Evolutionary conservation across 1,140 invertebrate species (phyloP).

Genomic region (Zaprionus inermis): DNA sequence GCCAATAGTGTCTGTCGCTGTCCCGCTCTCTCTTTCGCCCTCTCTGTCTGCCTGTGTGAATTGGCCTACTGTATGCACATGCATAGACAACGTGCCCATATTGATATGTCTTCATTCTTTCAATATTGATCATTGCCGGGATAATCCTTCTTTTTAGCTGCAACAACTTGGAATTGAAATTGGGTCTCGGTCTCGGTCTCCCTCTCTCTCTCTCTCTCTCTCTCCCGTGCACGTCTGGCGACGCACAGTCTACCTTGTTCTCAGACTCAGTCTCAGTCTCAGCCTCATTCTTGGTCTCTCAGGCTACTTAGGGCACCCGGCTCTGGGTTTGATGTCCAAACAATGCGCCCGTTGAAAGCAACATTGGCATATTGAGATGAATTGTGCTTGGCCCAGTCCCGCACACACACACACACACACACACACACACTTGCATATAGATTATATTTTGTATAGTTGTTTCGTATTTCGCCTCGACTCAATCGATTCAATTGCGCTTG

Average conservation of each 20-base stretch:
- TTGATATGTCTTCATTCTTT: slow-evolving; percentile 79
- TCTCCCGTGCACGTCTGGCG: slow-evolving; percentile 37
- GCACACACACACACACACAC: slow-evolving; percentile 20
- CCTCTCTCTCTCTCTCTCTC: slow-evolving; percentile 9
- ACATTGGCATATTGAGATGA: slow-evolving; percentile 82
- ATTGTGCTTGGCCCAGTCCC: slow-evolving; percentile 53
- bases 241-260: slow-evolving; percentile 53
- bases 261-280: neutral
- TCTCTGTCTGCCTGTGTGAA: slow-evolving; percentile 56
- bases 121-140: slow-evolving; percentile 77
- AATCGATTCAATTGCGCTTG: slow-evolving; percentile 26
- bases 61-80: slow-evolving; percentile 51
- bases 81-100: slow-evolving; percentile 54
- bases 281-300: slow-evolving; percentile 18
- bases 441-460: slow-evolving; percentile 11
- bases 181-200: slow-evolving; percentile 36
- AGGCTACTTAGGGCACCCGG: slow-evolving; percentile 54
- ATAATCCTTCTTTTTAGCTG: slow-evolving; percentile 72
- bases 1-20: slow-evolving; percentile 14
- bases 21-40: slow-evolving; percentile 8
- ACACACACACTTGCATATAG: neutral
- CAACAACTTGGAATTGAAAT: slow-evolving; percentile 49
- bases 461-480: slow-evolving; percentile 45
- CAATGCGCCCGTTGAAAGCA: slow-evolving; percentile 75
- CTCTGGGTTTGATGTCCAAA: slow-evolving; percentile 68